Evolutionary conservation across 1,140 invertebrate genomes (phyloP).

Genomic region (Drosophila persimilis): DNA sequence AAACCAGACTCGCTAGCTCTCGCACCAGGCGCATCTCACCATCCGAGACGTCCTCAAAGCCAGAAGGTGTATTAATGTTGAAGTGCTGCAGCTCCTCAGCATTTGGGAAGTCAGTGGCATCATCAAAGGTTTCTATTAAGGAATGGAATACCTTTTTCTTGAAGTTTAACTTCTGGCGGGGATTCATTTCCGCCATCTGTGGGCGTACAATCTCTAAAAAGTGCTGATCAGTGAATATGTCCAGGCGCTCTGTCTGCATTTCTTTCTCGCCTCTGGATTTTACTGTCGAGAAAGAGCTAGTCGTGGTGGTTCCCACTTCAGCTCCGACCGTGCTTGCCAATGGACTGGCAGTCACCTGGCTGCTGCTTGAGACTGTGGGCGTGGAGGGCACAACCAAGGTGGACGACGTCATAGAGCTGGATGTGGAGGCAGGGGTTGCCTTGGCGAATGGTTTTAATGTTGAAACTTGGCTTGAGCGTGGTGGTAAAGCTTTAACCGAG

Average conservation of each 20-base stretch:
- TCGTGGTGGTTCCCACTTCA: neutral
- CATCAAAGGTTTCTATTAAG: conserved; percentile 73
- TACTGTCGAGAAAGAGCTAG: neutral
- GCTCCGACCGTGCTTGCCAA: too few species aligned
- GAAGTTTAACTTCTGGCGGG: conserved; percentile 66
- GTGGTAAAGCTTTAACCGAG: too few species aligned
- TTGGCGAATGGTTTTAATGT: too few species aligned
- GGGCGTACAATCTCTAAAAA: conserved; percentile 64
- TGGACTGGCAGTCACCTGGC: too few species aligned
- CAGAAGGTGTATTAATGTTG: conserved; percentile 67
- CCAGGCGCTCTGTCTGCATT: conserved; percentile 32
- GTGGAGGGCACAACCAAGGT: too few species aligned
- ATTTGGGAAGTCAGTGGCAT: conserved; percentile 63
- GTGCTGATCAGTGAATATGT: conserved; percentile 50
- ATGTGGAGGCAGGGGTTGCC: too few species aligned
- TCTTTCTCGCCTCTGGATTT: conserved; percentile 29
- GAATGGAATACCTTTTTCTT: conserved; percentile 64
- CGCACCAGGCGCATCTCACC: conserved; percentile 51
- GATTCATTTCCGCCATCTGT: conserved; percentile 66
- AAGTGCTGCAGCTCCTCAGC: conserved; percentile 61
- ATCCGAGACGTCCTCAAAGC: conserved; percentile 45
- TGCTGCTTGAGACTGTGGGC: too few species aligned
- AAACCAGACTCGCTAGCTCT: conserved; percentile 56
- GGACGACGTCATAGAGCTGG: too few species aligned
- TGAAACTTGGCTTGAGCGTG: too few species aligned